phyloP scores from a whole-genome alignment of 2,797 vertebrate genomes.

The Pangasius larnaudii region DNA sequence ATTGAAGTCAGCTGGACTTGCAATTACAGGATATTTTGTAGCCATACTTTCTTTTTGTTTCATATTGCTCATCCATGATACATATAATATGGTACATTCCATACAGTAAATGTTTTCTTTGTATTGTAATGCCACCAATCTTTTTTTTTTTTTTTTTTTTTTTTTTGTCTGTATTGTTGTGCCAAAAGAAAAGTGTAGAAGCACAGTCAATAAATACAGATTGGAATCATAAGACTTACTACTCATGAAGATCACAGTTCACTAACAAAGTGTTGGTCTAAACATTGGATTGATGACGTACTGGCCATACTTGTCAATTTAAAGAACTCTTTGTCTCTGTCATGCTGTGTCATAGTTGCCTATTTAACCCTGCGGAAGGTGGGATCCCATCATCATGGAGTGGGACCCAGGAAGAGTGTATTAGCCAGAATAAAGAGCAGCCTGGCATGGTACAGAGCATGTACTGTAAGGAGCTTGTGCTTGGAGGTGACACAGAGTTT shows the following conservation, averaged over 20 bases:
- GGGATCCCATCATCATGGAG: neutral
- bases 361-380: neutral
- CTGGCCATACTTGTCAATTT: neutral
- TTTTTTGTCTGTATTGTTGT: neutral
- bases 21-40: neutral
- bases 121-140: neutral
- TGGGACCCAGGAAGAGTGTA: slow-evolving; percentile 60
- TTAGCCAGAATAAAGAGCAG: slow-evolving; percentile 66
- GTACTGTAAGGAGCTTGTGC: slow-evolving; percentile 83
- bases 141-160: neutral
- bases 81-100: neutral
- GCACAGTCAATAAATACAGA: neutral
- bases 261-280: neutral
- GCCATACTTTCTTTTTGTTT: neutral
- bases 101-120: neutral
- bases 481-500: slow-evolving; percentile 77
- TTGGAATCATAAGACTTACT: neutral
- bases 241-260: neutral
- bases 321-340: neutral
- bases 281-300: neutral
- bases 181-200: neutral
- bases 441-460: slow-evolving; percentile 62
- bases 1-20: too few species aligned
- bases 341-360: neutral
- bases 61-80: neutral